Evolutionary conservation across 1,140 invertebrate genomes (phyloP).

Genomic region (Drosophila insularis): DNA sequence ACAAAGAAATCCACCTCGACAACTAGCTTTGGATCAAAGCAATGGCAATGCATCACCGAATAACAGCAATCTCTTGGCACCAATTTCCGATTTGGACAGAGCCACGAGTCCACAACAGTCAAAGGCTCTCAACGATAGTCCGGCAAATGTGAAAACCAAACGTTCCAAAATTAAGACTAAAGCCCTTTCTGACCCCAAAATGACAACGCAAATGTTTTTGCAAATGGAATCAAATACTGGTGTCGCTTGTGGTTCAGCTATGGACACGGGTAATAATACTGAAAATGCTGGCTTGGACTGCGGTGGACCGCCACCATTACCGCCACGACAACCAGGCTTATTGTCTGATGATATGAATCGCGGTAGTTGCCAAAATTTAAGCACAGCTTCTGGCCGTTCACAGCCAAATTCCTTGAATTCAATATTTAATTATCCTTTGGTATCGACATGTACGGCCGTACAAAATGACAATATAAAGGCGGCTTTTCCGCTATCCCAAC

Average conservation of each 20-base stretch:
- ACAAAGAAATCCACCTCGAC: slow-evolving; percentile 80
- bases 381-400: slow-evolving; percentile 33
- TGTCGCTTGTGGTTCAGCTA: slow-evolving; percentile 14
- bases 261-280: slow-evolving; percentile 15
- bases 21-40: slow-evolving; percentile 54
- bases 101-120: slow-evolving; percentile 62
- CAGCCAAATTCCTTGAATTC: slow-evolving; percentile 81
- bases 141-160: slow-evolving; percentile 59
- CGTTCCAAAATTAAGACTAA: slow-evolving; percentile 78
- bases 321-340: slow-evolving; percentile 76
- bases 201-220: slow-evolving; percentile 82
- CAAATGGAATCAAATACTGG: slow-evolving; percentile 74
- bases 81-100: slow-evolving; percentile 76
- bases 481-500: slow-evolving; percentile 82
- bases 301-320: slow-evolving; percentile 75
- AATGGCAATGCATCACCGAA: slow-evolving; percentile 50
- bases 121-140: slow-evolving; percentile 22
- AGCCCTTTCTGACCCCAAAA: slow-evolving; percentile 82
- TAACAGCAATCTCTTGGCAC: slow-evolving; percentile 51
- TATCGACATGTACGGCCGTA: slow-evolving; percentile 78
- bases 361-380: slow-evolving; percentile 73
- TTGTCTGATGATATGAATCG: slow-evolving; percentile 68
- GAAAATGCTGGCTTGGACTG: slow-evolving; percentile 51
- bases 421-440: slow-evolving; percentile 82
- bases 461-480: slow-evolving; percentile 78